These are phyloP conservation scores for Condylostylus longicornis DNA, from an alignment of 1,140 invertebrate genomes.

Conservation along the genomic window DNA sequence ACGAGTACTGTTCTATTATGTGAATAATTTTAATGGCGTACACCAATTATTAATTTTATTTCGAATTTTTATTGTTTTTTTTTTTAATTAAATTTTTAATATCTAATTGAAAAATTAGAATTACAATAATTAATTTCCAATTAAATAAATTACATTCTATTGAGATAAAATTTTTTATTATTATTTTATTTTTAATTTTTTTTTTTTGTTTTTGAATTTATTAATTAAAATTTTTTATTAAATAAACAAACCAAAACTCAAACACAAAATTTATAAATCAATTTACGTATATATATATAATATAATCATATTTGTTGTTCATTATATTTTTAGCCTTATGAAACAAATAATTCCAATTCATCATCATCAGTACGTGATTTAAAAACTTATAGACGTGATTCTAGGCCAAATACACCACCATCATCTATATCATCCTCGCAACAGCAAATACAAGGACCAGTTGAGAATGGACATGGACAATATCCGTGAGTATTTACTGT, in stretches of 20 bases:
- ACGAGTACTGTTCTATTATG: no score
- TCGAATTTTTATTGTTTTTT: no score
- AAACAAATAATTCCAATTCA: conserved; percentile 27
- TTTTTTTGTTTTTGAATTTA: background rate
- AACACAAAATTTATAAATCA: conserved; percentile 12
- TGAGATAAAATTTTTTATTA: no score
- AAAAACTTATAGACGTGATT: conserved; percentile 25
- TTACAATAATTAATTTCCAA: no score
- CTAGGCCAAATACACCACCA: conserved; percentile 25
- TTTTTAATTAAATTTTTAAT: no score
- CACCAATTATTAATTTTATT: no score
- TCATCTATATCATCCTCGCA: conserved; percentile 14
- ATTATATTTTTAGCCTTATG: conserved; percentile 22
- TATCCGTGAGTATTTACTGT: conserved; percentile 31
- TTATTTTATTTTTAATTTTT: no score
- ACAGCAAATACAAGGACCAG: conserved; percentile 9
- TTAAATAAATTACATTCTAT: no score
- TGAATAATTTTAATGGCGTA: no score
- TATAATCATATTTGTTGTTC: conserved; percentile 4
- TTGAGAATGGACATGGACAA: conserved; percentile 30
- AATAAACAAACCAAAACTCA: conserved; percentile 11
- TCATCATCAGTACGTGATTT: conserved; percentile 25
- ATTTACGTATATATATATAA: background rate
- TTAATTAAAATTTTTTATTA: background rate
- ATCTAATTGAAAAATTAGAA: no score